Evolutionary conservation across 2,888 invertebrate genomes (phyloP).

Genomic region (Hypena proboscidalis): DNA sequence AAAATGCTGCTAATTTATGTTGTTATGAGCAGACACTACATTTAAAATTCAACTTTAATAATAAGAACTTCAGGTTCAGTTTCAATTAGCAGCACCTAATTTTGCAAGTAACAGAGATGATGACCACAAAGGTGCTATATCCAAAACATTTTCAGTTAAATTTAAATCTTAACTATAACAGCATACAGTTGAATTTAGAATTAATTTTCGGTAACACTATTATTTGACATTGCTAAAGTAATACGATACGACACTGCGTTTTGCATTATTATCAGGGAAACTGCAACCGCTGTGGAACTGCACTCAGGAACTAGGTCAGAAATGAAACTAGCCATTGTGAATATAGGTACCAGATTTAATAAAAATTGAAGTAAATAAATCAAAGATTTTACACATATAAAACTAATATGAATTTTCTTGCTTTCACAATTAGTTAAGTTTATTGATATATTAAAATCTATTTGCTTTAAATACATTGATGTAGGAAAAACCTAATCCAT

Average conservation of each 20-base stretch:
- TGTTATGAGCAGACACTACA: slow-evolving; percentile 4
- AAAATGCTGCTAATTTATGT: slow-evolving; percentile 16
- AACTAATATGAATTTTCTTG: too few relatives aligned
- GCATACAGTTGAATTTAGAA: not conserved
- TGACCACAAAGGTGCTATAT: slow-evolving; percentile 10
- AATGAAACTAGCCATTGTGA: slow-evolving; percentile 20
- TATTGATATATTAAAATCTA: too few relatives aligned
- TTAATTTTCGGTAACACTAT: slow-evolving; percentile 9
- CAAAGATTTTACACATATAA: too few relatives aligned
- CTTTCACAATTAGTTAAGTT: too few relatives aligned
- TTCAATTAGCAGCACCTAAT: slow-evolving; percentile 1
- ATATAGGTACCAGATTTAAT: not conserved
- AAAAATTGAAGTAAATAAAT: not conserved
- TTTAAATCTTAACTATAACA: not conserved
- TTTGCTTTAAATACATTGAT: too few relatives aligned
- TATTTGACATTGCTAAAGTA: slow-evolving; percentile 14
- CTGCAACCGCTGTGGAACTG: slow-evolving; percentile 19
- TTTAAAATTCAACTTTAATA: slow-evolving; percentile 7
- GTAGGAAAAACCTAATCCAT: too few relatives aligned
- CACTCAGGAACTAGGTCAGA: slow-evolving; percentile 18
- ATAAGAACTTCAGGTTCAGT: not conserved
- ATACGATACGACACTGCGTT: slow-evolving; percentile 25
- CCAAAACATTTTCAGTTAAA: not conserved
- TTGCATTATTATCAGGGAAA: slow-evolving; percentile 26
- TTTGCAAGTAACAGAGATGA: slow-evolving; percentile 11